Conservation (phyloP, 2,113 vertebrate genomes). For the Epinephelus moara region DNA sequence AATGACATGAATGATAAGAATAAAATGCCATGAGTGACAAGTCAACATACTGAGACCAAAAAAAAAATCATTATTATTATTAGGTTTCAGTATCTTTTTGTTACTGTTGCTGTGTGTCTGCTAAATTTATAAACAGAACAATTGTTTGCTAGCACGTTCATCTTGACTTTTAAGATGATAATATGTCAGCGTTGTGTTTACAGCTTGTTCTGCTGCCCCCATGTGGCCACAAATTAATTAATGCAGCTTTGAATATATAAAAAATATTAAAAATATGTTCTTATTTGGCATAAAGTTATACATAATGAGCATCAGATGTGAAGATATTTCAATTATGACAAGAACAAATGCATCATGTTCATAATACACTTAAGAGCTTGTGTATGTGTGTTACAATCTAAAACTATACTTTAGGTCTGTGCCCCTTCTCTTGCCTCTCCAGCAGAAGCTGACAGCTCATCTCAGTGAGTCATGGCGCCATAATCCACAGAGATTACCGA, state of each 20-base stretch:
- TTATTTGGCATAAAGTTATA: background rate
- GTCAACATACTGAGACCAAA: no score
- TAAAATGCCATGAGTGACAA: no score
- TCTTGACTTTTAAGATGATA: background rate
- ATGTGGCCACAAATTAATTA: background rate
- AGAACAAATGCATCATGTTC: background rate
- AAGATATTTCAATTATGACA: background rate
- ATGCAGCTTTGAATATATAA: background rate
- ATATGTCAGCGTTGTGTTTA: background rate
- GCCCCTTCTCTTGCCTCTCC: background rate
- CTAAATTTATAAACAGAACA: no score
- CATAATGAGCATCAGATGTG: background rate
- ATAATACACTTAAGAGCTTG: background rate
- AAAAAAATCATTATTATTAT: no score
- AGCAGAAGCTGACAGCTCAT: constrained; percentile 36
- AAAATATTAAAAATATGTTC: background rate
- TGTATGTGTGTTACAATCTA: background rate
- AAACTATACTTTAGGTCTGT: background rate
- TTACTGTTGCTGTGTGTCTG: no score
- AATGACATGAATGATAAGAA: background rate
- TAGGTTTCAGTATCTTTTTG: no score
- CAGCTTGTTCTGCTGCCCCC: background rate
- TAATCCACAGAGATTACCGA: constrained; percentile 52
- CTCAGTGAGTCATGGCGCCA: constrained; percentile 31
- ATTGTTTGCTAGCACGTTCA: background rate